Evolutionary conservation across 2,113 vertebrate genomes (phyloP).

Genomic region (Toxostoma redivivum): DNA sequence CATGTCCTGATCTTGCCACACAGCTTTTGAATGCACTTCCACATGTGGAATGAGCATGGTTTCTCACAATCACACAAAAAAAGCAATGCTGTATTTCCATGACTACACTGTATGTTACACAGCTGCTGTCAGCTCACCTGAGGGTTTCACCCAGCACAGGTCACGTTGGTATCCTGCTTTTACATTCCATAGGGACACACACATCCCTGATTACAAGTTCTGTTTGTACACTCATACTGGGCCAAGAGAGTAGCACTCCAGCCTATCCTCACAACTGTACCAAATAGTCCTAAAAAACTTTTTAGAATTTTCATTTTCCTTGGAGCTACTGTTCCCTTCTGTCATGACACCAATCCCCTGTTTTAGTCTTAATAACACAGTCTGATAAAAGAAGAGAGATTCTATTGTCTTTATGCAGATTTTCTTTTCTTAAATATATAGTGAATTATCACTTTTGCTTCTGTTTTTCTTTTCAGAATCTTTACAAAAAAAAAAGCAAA

Average conservation of each 20-base stretch:
- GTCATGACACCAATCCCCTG: not conserved
- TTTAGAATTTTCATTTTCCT: not conserved
- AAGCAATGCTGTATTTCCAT: not conserved
- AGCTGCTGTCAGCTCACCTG: not conserved
- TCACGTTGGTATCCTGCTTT: not conserved
- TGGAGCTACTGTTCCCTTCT: not conserved
- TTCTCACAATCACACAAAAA: not conserved
- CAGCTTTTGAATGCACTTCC: not conserved
- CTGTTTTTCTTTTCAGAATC: not conserved
- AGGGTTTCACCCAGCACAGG: not conserved
- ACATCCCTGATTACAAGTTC: too few relatives aligned
- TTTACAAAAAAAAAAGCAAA: not conserved
- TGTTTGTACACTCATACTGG: not conserved
- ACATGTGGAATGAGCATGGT: not conserved
- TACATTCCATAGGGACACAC: not conserved
- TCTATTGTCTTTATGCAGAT: not conserved
- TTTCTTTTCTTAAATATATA: not conserved
- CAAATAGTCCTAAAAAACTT: not conserved
- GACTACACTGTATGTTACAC: accelerated
- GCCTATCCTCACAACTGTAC: not conserved
- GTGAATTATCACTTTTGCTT: not conserved
- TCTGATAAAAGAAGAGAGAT: not conserved
- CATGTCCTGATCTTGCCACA: not conserved
- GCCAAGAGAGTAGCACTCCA: not conserved
- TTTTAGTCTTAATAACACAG: not conserved